Evolutionary conservation across 2,113 vertebrate species (phyloP).

Genomic region (Todiramphus chloris): DNA sequence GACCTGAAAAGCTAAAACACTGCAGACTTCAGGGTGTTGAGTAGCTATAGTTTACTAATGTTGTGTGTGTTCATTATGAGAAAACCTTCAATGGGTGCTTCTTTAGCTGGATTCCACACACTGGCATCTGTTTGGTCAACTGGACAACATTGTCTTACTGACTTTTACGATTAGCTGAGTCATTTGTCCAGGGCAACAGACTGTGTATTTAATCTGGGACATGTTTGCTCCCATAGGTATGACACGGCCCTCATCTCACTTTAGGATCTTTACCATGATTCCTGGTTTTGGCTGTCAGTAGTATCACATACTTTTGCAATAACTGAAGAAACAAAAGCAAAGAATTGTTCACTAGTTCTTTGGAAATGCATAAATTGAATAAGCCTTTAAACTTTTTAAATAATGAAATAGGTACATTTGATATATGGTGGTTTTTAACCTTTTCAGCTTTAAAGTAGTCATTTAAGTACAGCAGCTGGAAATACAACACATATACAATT

Average conservation of each 20-base stretch:
- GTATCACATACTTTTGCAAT: not conserved
- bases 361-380: not conserved
- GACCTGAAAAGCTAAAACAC: not conserved
- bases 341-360: not conserved
- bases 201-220: not conserved
- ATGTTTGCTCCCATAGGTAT: not conserved
- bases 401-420: not conserved
- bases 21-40: not conserved
- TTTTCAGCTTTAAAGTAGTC: not conserved
- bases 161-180: not conserved
- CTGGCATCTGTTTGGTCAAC: not conserved
- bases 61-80: not conserved
- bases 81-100: not conserved
- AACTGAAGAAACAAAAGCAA: not conserved
- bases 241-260: not conserved
- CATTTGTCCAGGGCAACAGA: not conserved
- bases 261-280: not conserved
- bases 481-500: not conserved
- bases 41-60: not conserved
- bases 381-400: not conserved
- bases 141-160: not conserved
- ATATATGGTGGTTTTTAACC: not conserved
- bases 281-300: not conserved
- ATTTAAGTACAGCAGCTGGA: not conserved
- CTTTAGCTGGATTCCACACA: not conserved